Evolutionary conservation across 2,113 vertebrate genomes (phyloP).

Genomic region (Calypte anna): DNA sequence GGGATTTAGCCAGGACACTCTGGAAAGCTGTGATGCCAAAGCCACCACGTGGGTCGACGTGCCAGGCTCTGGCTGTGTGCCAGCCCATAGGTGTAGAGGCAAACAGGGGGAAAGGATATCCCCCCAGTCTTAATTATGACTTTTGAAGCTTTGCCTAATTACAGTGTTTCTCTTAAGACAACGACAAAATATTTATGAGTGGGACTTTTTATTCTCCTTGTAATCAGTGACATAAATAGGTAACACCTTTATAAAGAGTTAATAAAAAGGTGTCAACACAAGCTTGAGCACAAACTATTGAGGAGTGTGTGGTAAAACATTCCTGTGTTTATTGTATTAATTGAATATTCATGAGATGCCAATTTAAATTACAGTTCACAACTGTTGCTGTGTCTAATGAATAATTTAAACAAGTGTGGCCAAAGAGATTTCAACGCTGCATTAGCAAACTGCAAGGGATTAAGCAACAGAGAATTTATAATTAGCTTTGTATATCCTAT

Average conservation of each 20-base stretch:
- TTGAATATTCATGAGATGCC: constrained; percentile 86
- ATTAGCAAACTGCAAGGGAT: constrained; percentile 82
- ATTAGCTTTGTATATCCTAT: constrained; percentile 81
- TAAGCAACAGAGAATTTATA: constrained; percentile 82
- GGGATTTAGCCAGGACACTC: background rate
- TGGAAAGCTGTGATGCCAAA: background rate
- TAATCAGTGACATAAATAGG: constrained; percentile 71
- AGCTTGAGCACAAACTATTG: constrained; percentile 75
- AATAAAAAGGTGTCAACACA: constrained; percentile 82
- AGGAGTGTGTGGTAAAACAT: constrained; percentile 77
- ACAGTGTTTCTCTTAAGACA: constrained; percentile 56
- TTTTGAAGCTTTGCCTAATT: constrained; percentile 70
- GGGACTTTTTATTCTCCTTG: constrained; percentile 56
- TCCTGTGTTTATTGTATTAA: constrained; percentile 80
- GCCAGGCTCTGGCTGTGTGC: constrained; percentile 12
- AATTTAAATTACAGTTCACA: constrained; percentile 87
- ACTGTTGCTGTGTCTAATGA: constrained; percentile 83
- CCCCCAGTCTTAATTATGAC: constrained; percentile 39
- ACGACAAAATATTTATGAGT: constrained; percentile 69
- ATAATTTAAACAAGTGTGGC: constrained; percentile 85
- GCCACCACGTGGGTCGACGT: fast-evolving
- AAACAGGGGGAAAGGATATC: background rate
- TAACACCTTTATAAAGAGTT: constrained; percentile 77
- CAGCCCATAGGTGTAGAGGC: background rate
- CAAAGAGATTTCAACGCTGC: constrained; percentile 83